phyloP scores from a whole-genome alignment of 2,888 invertebrate species.

The Andrena dorsata region DNA sequence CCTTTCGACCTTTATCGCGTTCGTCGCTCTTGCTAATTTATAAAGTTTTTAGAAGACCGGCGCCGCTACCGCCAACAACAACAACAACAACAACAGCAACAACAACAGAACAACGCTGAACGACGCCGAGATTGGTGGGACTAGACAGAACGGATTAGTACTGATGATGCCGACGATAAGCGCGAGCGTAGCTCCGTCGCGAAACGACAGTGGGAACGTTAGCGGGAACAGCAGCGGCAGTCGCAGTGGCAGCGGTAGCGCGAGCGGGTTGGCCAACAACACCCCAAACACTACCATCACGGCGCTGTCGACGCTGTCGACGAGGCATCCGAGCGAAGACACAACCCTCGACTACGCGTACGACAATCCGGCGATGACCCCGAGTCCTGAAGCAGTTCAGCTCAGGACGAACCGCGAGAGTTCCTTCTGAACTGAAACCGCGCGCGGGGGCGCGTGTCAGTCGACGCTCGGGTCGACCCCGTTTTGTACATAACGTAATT shows the following conservation, averaged over 20 bases:
- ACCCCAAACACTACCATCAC: constrained; percentile 90
- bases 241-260: constrained; percentile 84
- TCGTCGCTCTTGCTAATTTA: too few species aligned
- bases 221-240: constrained; percentile 78
- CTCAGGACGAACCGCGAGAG: constrained; percentile 80
- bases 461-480: constrained; percentile 69
- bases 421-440: constrained; percentile 73
- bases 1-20: too few species aligned
- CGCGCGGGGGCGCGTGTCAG: constrained; percentile 65
- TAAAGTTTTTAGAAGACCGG: not conserved
- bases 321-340: constrained; percentile 91
- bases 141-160: constrained; percentile 76
- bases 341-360: constrained; percentile 92
- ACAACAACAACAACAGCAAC: not conserved
- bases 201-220: constrained; percentile 82
- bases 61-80: not conserved
- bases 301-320: constrained; percentile 89
- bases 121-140: constrained; percentile 73
- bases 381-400: constrained; percentile 85
- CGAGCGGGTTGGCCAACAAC: constrained; percentile 86
- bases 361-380: constrained; percentile 92
- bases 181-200: constrained; percentile 70
- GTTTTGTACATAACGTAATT: constrained; percentile 62
- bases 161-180: constrained; percentile 81
- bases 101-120: constrained; percentile 64